Base-by-base conservation (phyloP, 2,797 vertebrate species). In the Brachyrhaphis roseni region DNA sequence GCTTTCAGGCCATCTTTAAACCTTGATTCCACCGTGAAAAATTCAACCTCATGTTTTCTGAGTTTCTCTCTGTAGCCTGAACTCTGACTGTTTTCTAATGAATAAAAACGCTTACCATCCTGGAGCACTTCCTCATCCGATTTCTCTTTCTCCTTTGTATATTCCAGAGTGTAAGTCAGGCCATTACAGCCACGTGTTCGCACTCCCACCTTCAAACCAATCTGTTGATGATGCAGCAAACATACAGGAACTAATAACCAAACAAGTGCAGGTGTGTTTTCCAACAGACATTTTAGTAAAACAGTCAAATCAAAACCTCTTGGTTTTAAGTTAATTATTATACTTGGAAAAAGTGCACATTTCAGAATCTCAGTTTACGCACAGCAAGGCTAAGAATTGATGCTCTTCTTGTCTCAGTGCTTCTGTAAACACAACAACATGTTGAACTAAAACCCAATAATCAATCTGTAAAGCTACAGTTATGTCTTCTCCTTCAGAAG, bases 181-280 rank as follows among this genome's bases (percentile, higher is more conserved):
- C 98, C 98, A 86, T 99, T 99, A 90, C 98, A 99, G 78, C 98
- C 98, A 75, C 98, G 97, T 43, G 98, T 99, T 86, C 97, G 96
- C 76, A 99, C 98, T 3, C 97, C 98, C 15, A 99, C 97, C 93
- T 97, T 99, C 81, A 99, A 92, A 26, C 97, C 98, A 70, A 99
- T 96, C 98, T 99, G 55, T 76, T 64, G 72, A 87, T 77, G 90
- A 68, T 53, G 45, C 90, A 18, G 1, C 34, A 75, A 0, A 72
- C 0, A 0, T 12, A 59, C 12, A 59, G n/a, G 18, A 62, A 72
- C 62, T 68, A 26, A 68, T 2, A 4, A 34, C 31, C 15, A 2
- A 70, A 7, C 0, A 16, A 31, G 34, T 18, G 16, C 31, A 34
- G 16, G 59, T 36, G 6, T 64, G 15, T 20, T 64, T 62, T 20